Percentiles rank a stretch among this genome's conserved stretches.
phyloP scores from a whole-genome alignment of 2,888 invertebrate genomes.

The Lomographa bimaculata region DNA sequence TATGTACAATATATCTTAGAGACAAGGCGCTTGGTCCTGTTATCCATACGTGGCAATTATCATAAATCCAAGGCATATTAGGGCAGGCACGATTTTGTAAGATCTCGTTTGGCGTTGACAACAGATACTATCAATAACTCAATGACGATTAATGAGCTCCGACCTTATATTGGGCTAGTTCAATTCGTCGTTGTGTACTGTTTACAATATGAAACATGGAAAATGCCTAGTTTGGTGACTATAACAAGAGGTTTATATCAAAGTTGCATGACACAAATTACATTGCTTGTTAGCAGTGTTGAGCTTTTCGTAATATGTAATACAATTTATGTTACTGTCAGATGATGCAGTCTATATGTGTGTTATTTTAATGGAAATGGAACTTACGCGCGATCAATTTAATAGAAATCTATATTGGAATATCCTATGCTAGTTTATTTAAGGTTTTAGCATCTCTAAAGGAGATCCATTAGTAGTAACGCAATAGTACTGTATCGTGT shows the following conservation, averaged over 20 bases:
- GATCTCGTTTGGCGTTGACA: constrained; percentile 43
- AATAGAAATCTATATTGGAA: no score
- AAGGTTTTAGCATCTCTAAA: not conserved
- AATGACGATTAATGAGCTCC: constrained; percentile 54
- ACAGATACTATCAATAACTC: constrained; percentile 48
- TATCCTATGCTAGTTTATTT: no score
- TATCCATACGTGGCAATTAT: constrained; percentile 35
- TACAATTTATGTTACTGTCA: constrained; percentile 29
- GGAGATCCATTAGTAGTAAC: not conserved
- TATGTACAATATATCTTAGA: constrained; percentile 28
- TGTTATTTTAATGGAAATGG: no score
- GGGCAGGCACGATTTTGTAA: constrained; percentile 42
- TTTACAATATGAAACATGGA: constrained; percentile 24
- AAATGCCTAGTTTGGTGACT: constrained; percentile 30
- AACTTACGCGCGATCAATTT: no score
- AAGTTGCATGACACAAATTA: constrained; percentile 35
- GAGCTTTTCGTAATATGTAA: constrained; percentile 27
- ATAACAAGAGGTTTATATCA: constrained; percentile 33
- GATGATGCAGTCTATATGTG: constrained; percentile 3
- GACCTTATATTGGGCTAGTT: constrained; percentile 45
- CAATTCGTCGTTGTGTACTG: constrained; percentile 35
- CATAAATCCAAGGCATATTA: constrained; percentile 35
- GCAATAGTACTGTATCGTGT: not conserved
- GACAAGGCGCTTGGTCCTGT: constrained; percentile 30
- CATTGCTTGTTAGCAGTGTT: constrained; percentile 33